A percentile compares a stretch with the other conserved stretches of the same genome.
These are phyloP conservation scores for Hystrix brachyura DNA, from an alignment of 2,113 vertebrate genomes.

Conservation along the genomic window DNA sequence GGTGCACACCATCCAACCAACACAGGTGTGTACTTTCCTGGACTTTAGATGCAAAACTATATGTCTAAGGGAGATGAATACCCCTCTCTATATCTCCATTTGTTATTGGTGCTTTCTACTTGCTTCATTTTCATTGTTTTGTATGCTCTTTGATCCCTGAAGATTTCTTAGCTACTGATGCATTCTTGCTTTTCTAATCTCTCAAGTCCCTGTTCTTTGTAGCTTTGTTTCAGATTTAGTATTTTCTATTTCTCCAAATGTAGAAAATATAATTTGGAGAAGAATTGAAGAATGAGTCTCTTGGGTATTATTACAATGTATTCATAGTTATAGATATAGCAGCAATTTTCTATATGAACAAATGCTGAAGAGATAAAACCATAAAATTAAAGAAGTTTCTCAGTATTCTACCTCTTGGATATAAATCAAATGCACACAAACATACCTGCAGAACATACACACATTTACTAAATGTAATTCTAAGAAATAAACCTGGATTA, in stretches of 20 bases:
- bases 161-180: not conserved
- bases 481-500: not conserved
- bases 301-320: not conserved
- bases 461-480: not conserved
- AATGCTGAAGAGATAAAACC: not conserved
- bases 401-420: not conserved
- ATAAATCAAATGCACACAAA: not conserved
- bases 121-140: not conserved
- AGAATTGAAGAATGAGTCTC: not conserved
- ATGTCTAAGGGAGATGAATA: not conserved
- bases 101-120: not conserved
- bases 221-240: not conserved
- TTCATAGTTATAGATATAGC: not conserved
- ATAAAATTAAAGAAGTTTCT: not conserved
- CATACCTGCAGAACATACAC: not conserved
- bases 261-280: not conserved
- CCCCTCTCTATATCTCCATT: not conserved
- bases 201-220: not conserved
- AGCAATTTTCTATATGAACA: not conserved
- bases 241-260: not conserved
- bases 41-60: not conserved
- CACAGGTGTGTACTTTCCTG: not conserved
- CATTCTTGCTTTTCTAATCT: not conserved
- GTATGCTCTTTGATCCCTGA: not conserved
- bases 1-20: not conserved